phyloP scores from a whole-genome alignment of 2,113 vertebrate species.

The Promerops cafer region DNA sequence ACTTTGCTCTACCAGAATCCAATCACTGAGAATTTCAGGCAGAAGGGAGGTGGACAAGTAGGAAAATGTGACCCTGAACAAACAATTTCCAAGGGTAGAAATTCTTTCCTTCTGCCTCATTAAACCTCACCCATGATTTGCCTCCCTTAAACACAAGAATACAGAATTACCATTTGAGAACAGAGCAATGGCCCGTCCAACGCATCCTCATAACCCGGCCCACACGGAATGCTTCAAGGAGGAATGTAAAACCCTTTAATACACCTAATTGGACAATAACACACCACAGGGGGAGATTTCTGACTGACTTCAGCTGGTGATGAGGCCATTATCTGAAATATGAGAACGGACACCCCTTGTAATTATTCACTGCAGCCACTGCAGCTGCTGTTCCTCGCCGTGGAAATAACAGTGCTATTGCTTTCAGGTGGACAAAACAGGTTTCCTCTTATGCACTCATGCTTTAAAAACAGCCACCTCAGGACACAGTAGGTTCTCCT shows the following conservation, averaged over 20 bases:
- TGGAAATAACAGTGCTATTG: not conserved
- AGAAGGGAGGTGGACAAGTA: not conserved
- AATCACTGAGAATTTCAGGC: not conserved
- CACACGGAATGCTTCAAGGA: not conserved
- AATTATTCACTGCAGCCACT: conserved; percentile 10
- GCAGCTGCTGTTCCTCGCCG: not conserved
- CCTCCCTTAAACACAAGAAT: not conserved
- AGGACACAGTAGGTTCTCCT: not conserved
- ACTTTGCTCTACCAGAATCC: not conserved
- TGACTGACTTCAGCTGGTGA: not conserved
- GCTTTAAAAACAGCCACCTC: not conserved
- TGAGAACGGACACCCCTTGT: not conserved
- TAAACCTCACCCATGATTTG: not conserved
- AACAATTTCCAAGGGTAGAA: not conserved
- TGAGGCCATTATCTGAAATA: not conserved
- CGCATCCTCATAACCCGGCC: not conserved
- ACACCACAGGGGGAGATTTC: not conserved
- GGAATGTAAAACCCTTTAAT: not conserved
- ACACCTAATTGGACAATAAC: not conserved
- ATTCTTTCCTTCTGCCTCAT: conserved; percentile 1
- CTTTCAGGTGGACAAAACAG: not conserved
- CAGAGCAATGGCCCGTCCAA: not conserved
- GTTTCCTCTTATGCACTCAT: not conserved
- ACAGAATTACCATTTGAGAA: not conserved
- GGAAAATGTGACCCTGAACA: not conserved